A percentile compares a stretch with the other conserved stretches of the same genome.
These are phyloP conservation scores for Aplodontia rufa DNA, from an alignment of 2,113 vertebrate genomes.

Conservation along the genomic window DNA sequence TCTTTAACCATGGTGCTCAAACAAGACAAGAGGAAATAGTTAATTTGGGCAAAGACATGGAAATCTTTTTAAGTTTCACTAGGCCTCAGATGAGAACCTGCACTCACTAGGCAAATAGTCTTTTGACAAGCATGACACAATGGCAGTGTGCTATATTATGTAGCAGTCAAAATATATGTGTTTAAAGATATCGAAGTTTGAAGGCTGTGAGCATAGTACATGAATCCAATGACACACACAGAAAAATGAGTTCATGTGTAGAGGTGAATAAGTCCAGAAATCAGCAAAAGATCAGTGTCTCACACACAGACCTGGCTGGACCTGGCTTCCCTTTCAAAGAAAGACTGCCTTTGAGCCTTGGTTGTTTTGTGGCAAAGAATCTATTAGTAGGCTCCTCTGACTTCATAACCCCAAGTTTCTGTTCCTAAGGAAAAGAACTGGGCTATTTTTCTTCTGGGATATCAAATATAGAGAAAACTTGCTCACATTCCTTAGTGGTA, in stretches of 20 bases:
- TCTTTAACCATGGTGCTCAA: not conserved
- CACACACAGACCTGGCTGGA: not conserved
- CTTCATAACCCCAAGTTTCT: not conserved
- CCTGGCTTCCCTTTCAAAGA: not conserved
- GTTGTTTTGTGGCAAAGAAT: not conserved
- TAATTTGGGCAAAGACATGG: not conserved
- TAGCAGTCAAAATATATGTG: not conserved
- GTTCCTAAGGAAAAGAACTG: not conserved
- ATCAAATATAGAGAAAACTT: not conserved
- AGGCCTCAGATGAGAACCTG: not conserved
- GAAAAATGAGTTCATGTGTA: not conserved
- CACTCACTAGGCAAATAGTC: not conserved
- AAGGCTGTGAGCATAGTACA: not conserved
- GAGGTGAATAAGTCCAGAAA: not conserved
- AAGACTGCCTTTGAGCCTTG: not conserved
- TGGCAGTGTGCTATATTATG: not conserved
- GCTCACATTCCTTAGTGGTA: not conserved
- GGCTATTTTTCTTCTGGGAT: constrained; percentile 3
- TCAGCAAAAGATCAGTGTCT: not conserved
- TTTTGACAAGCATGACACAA: not conserved
- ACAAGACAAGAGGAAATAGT: not conserved
- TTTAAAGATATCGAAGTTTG: not conserved
- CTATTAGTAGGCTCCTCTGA: not conserved
- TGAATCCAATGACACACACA: not conserved
- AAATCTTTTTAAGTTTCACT: not conserved